These are phyloP conservation scores for Frieseomelitta varia DNA, from an alignment of 1,140 invertebrate genomes.

Conservation along the genomic window DNA sequence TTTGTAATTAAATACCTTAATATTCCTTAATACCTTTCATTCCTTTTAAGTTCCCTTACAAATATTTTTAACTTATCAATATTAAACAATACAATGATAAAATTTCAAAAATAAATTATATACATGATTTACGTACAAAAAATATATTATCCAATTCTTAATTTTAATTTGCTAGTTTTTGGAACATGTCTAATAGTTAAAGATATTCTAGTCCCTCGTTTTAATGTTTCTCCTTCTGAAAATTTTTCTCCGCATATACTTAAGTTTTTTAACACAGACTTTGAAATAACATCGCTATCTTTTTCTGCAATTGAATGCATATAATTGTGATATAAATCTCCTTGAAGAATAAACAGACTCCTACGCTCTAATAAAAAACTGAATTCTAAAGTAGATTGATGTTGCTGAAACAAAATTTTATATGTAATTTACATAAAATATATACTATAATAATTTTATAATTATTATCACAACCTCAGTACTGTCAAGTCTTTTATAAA, in stretches of 20 bases:
- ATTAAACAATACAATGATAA: neutral
- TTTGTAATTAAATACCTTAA: slow-evolving; percentile 18
- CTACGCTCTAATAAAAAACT: slow-evolving; percentile 92
- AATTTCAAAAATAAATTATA: too few species aligned
- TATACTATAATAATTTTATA: neutral
- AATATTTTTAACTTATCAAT: neutral
- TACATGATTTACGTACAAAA: slow-evolving; percentile 8
- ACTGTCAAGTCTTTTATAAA: slow-evolving; percentile 84
- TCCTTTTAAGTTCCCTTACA: neutral
- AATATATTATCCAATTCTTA: slow-evolving; percentile 82
- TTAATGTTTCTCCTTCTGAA: slow-evolving; percentile 83
- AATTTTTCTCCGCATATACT: slow-evolving; percentile 83
- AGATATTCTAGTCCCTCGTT: slow-evolving; percentile 90
- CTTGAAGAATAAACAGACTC: slow-evolving; percentile 93
- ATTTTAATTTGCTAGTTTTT: slow-evolving; percentile 91
- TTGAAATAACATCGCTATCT: slow-evolving; percentile 86
- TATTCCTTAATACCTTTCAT: neutral
- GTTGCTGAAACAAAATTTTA: slow-evolving; percentile 69
- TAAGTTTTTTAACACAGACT: slow-evolving; percentile 87
- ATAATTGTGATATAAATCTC: slow-evolving; percentile 92
- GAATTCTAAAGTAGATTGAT: slow-evolving; percentile 80
- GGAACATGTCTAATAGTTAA: slow-evolving; percentile 97
- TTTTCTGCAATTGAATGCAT: slow-evolving; percentile 95
- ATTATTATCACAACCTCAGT: slow-evolving; percentile 59
- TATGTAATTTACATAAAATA: slow-evolving; percentile 15